Evolutionary conservation across 1,140 invertebrate genomes (phyloP).

Genomic region (Habropoda laboriosa): DNA sequence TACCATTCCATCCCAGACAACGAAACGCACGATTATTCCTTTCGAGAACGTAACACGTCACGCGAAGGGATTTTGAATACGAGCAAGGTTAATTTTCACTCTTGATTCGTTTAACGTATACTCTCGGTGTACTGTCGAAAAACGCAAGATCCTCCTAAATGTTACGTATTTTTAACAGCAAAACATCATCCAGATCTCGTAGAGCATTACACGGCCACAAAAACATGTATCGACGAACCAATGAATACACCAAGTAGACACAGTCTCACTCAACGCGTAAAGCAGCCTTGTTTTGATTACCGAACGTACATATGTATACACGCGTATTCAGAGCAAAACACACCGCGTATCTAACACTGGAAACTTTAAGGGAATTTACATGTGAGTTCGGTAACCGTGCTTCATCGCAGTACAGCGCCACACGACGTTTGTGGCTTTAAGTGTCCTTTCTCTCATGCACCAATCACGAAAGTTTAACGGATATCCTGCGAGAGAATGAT

Average conservation of each 20-base stretch:
- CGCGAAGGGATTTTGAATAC: too few relatives aligned
- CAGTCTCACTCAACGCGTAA: background rate
- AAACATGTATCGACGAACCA: background rate
- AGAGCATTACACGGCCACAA: background rate
- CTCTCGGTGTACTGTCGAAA: background rate
- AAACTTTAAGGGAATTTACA: background rate
- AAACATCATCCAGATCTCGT: background rate
- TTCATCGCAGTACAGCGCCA: background rate
- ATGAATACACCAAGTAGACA: background rate
- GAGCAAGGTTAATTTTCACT: background rate
- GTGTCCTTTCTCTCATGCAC: background rate
- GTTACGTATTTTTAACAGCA: background rate
- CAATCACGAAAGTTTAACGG: background rate
- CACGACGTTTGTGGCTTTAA: too few relatives aligned
- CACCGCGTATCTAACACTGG: background rate
- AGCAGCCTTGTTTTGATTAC: background rate
- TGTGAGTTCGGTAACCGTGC: background rate
- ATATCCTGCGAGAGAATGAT: conserved; percentile 4
- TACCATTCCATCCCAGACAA: background rate
- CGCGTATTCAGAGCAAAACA: background rate
- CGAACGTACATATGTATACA: background rate
- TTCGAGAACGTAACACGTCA: background rate
- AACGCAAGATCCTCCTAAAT: conserved; percentile 6
- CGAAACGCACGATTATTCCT: background rate
- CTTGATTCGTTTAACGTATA: background rate